Evolutionary conservation across 2,797 vertebrate species (phyloP).

Genomic region (Paramormyrops hopkinsi): DNA sequence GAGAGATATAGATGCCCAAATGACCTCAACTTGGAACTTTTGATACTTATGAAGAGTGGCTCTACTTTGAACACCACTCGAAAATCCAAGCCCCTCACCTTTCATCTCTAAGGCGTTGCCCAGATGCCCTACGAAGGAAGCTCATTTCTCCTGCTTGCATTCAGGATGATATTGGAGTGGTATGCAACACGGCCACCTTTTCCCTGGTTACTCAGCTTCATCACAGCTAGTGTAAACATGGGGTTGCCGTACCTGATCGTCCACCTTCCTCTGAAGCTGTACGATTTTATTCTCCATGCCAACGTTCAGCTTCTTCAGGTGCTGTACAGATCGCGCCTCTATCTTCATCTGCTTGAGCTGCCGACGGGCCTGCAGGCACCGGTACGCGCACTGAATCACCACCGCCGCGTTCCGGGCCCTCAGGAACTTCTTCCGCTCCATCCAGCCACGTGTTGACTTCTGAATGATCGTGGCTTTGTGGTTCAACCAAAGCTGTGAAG

Average conservation of each 20-base stretch:
- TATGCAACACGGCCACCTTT: neutral
- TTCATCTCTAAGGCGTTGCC: neutral
- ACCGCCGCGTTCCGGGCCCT: conserved; percentile 62
- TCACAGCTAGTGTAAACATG: no score
- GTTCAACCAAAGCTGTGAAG: conserved; percentile 71
- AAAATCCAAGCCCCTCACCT: neutral
- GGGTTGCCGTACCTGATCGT: conserved; percentile 72
- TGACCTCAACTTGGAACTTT: neutral
- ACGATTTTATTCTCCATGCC: conserved; percentile 99
- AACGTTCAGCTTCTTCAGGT: conserved; percentile 82
- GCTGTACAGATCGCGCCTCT: conserved; percentile 74
- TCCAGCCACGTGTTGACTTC: conserved; percentile 70
- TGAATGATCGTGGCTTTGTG: conserved; percentile 86
- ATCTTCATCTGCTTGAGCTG: conserved; percentile 78
- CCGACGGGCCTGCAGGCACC: conserved; percentile 65
- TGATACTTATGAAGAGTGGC: neutral
- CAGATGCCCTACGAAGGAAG: neutral
- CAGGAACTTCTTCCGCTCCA: conserved; percentile 60
- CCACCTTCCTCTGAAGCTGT: conserved; percentile 87
- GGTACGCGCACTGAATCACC: conserved; percentile 76
- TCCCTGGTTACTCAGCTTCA: neutral
- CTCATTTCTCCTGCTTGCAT: neutral
- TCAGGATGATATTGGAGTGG: neutral
- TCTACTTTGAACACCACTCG: neutral
- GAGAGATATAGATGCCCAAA: neutral